Base-by-base conservation (phyloP, 2,797 vertebrate genomes). In the Taeniopygia guttata region DNA sequence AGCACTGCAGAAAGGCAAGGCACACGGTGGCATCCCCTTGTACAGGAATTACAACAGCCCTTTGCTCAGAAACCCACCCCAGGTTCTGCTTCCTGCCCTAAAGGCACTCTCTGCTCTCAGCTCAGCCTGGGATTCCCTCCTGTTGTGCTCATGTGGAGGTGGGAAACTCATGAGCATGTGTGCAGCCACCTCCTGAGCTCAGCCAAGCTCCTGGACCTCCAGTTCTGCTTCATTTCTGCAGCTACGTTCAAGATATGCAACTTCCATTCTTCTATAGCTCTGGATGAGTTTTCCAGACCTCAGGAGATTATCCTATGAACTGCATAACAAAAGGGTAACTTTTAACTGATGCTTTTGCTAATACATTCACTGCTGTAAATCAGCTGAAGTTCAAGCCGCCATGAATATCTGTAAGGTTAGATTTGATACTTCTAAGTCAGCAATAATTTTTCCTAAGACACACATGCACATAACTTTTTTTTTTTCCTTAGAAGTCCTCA, bases 1-100 rank as follows among this genome's bases (percentile, higher is more conserved):
- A 3, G 51, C 0, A 1, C 55, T 43, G 66, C 36, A 67, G 73
- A 68, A 66, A 21, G 36, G 43, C 36, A 48, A 23, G 26, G 36
- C n/a, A 51, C 1, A 0, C 0, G 0, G 9, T 23, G 30, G 27
- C 1, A 0, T 43, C 52, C 27, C 15, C 54, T 81, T 30, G 17
- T 3, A 34, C 10, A 17, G 70, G 56, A 70, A 40, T 7, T 29
- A 48, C 34, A 46, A 3, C 55, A 70, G 22, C 15, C 17, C 10
- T 69, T 67, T 40, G 25, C 69, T 87, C 32, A 59, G 32, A 76
- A 63, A 13, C 19, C 8, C 19, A 27, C 2, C 30, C n/a, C 27
- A 17, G 32, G 22, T 36, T 46, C 49, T 60, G 40, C 49, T 77
- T 30, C 64, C 70, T 87, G 48, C n/a, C 70, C 45, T 46, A 30